Base-by-base conservation (phyloP, 1,140 invertebrate genomes). In the Drosophila hydei region DNA sequence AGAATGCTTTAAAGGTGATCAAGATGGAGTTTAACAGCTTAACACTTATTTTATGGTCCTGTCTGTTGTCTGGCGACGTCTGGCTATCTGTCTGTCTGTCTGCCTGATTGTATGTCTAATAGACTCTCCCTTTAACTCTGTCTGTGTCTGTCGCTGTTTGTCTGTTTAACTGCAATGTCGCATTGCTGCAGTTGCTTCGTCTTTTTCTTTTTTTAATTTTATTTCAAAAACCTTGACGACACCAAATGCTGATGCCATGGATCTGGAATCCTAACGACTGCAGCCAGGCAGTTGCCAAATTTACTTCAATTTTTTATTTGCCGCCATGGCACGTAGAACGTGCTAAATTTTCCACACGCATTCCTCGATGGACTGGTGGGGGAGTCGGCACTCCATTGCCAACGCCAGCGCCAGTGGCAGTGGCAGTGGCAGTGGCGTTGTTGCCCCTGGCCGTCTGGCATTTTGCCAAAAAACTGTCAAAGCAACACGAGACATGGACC, bases 231-330 rank as follows among this genome's bases (percentile, higher is more conserved):
- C 58, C 61, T 69, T 69, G 74, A 73, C 65, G 60, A 70, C 43
- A 52, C 54, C 36, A 27, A 72, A 61, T 54, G 76, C 79, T 79
- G 72, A 64, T 73, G 76, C 80, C 76, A 76, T 54, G 51, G 43
- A 72, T 54, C 12, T 33, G 54, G 59, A 42, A 64, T 65, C 61
- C 69, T 75, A 77, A 77, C 74, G 65, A 77, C 78, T 77, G 55
- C 73, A 87, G 77, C 59, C 77, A 87, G 81, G 55, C 77, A 85
- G 81, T 85, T 87, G 81, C 83, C 81, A 87, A 87, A 87, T 88
- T 87, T 87, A 87, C 83, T 87, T 87, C 67, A 77, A 80, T 87
- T 88, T 85, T 88, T 87, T 87, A 78, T 78, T 88, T 88, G 77
- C 48, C 65, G 72, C 51, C 58, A 18, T 75, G 72, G 72, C 79